These are phyloP conservation scores for Palythoa grandiflora DNA, from an alignment of 92 coral and sea anemone genomes.

Conservation along the genomic window DNA sequence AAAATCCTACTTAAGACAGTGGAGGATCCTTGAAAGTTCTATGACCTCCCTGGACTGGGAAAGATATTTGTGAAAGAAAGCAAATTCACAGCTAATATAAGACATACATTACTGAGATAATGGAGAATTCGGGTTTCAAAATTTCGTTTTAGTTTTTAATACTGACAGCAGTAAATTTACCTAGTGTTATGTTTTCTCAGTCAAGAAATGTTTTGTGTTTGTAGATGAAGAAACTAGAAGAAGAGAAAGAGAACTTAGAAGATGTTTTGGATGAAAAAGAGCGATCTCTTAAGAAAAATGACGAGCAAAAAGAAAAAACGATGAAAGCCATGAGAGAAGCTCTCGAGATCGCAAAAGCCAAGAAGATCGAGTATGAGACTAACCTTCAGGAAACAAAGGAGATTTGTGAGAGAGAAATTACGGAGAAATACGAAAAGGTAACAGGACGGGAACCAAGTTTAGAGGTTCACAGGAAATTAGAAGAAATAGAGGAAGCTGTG, in stretches of 20 bases:
- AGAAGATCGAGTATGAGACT: constrained; percentile 63
- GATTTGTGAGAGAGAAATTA: constrained; percentile 41
- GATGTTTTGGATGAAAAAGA: constrained; percentile 54
- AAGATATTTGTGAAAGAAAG: no score
- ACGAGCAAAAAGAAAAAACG: constrained; percentile 70
- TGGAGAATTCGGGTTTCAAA: no score
- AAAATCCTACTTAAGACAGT: no score
- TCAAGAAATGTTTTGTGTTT: not conserved
- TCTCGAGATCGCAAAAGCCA: constrained; percentile 75
- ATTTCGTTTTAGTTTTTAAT: not conserved
- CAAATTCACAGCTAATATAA: no score
- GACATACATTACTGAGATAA: no score
- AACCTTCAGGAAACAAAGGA: constrained; percentile 65
- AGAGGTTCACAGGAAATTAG: constrained; percentile 56
- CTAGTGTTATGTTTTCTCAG: not conserved
- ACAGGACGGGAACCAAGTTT: constrained; percentile 27
- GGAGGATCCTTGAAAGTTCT: no score
- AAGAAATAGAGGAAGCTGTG: constrained; percentile 51
- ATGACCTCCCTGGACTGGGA: no score
- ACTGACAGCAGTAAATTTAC: not conserved
- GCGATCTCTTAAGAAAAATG: constrained; percentile 71
- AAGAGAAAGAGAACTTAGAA: constrained; percentile 71
- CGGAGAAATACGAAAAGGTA: constrained; percentile 31
- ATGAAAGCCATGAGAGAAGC: constrained; percentile 87
- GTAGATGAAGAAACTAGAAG: constrained; percentile 51